Base-by-base conservation (phyloP, 2,113 vertebrate species). In the Leptobrachium leishanense region DNA sequence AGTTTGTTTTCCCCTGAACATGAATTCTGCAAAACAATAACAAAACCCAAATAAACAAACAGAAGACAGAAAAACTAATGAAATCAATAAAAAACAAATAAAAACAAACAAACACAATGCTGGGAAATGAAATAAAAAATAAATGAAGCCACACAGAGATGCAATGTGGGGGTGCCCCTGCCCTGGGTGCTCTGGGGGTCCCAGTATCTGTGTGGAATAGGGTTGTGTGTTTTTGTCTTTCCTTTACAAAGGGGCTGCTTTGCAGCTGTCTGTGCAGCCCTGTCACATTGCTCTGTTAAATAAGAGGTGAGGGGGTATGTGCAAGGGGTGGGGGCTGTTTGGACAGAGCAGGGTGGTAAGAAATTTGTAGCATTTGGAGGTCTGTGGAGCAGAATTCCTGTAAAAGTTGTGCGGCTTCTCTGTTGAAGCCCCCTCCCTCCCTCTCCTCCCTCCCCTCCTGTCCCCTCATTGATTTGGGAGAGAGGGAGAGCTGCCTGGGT, bases 401-500 rank as follows among this genome's bases (percentile, higher is more conserved):
- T 84, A 87, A 79, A 74, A 79, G 71, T 79, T 79, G 77, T 91
- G 91, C 92, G 90, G 90, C 89, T 86, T 82, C 57, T 83, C 85
- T 67, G 72, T 43, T 63, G 53, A 31, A 75, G 41, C 53, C 74
- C 73, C 57, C 66, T 53, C 59, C 57, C 63, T 57, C 68, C 57
- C 50, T 57, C 59, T 41, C 83, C 63, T 20, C 75, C 82, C 73
- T 42, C 75, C 64, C 43, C 69, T 53, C 55, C 44, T 82, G 57
- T 40, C 77, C 82, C 76, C 87, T 87, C 84, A 84, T 84, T 82
- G 83, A 89, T 88, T 87, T 86, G 75, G 87, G 88, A 86, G 89
- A 70, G 74, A 87, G 90, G 89, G 91, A 90, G 42, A 53, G 88
- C 90, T 86, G 91, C 90, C 87, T 93, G 90, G 92, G 93, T 92